Evolutionary conservation across 2,113 vertebrate genomes (phyloP).

Genomic region (Vireo altiloquus): DNA sequence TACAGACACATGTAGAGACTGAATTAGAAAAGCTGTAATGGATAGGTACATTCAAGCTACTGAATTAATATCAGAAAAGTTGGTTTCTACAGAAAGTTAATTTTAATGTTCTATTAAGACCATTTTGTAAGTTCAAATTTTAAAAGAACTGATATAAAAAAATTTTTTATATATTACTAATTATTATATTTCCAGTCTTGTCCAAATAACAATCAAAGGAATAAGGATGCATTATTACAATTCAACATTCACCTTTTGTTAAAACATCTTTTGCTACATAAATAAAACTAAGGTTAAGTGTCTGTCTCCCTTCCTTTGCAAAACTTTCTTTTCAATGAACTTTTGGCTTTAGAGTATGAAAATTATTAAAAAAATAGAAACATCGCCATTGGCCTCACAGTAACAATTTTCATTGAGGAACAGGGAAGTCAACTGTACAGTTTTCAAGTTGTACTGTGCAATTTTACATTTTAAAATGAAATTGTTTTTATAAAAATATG

Average conservation of each 20-base stretch:
- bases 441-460: not conserved
- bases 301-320: not conserved
- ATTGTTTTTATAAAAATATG: not conserved
- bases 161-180: not conserved
- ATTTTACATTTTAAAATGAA: not conserved
- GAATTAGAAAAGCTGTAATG: not conserved
- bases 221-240: not conserved
- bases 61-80: not conserved
- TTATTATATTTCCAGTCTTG: not conserved
- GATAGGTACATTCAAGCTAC: not conserved
- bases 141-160: not conserved
- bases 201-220: not conserved
- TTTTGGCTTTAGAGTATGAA: not conserved
- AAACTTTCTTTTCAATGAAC: not conserved
- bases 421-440: not conserved
- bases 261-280: not conserved
- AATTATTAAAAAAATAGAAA: not conserved
- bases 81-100: not conserved
- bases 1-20: not conserved
- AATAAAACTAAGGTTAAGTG: not conserved
- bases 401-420: not conserved
- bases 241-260: not conserved
- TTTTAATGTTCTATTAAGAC: not conserved
- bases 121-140: not conserved
- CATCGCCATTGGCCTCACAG: not conserved